phyloP scores from a whole-genome alignment of 2,113 vertebrate genomes.

The Bombycilla garrulus region DNA sequence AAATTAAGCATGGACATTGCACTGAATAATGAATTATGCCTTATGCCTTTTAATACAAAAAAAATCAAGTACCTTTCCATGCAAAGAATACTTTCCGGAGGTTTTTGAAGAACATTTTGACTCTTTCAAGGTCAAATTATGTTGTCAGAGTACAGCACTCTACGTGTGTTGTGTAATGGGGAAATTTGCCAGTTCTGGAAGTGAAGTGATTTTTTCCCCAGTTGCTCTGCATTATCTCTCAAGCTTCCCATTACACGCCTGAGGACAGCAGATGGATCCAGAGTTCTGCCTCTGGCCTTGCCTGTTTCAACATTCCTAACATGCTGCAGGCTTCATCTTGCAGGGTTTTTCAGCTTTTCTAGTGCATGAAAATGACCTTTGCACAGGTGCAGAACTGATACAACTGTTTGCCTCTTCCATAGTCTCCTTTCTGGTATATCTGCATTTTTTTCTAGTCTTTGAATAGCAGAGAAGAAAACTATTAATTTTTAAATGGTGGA shows the following conservation, averaged over 20 bases:
- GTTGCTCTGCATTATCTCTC: background rate
- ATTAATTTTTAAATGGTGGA: background rate
- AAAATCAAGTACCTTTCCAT: background rate
- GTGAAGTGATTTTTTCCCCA: background rate
- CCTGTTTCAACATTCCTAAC: background rate
- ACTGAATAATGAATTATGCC: background rate
- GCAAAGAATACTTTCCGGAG: background rate
- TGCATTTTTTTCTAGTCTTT: background rate
- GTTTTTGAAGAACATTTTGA: background rate
- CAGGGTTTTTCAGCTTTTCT: background rate
- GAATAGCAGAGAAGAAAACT: background rate
- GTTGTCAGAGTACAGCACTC: background rate
- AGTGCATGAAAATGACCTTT: slow-evolving; percentile 5
- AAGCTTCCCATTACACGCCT: background rate
- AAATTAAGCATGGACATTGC: background rate
- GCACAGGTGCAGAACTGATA: background rate
- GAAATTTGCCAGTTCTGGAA: background rate
- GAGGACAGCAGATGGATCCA: background rate
- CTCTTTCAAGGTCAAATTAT: background rate
- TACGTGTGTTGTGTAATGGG: background rate
- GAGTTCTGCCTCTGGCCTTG: background rate
- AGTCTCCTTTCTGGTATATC: background rate
- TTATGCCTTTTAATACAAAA: no score
- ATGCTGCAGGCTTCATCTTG: background rate
- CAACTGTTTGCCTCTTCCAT: background rate